Base-by-base conservation (phyloP, 35 echinoderm and acorn worm species). In the Stichopus chloronotus region DNA sequence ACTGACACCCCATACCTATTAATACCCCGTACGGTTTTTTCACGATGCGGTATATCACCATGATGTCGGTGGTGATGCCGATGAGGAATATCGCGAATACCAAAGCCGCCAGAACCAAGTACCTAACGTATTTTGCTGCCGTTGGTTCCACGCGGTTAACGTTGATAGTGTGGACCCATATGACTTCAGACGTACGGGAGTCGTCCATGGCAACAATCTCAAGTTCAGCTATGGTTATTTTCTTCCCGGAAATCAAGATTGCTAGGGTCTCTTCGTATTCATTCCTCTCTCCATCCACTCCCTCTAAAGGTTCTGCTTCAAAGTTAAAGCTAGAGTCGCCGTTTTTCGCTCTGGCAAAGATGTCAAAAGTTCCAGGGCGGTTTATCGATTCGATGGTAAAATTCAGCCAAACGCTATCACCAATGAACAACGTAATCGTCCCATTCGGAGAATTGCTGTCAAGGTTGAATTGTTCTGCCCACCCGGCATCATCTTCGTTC, bases 1-100 rank as follows among this genome's bases (percentile, higher is more conserved):
- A 99, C 86, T 99, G 97, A 65, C 97, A 99, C 21, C 93, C 53
- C 60, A 96, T 90, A 9, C 97, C 97, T n/a, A 99, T 96, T 14
- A 95, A 30, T 3, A 99, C 78, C 0, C 93, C 97, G 69, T 79
- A 93, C 6, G 97, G 97, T 9, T 77, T 84, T 8, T 92, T 83
- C 5, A 98, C 19, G 25, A 94, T 94, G 12, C 88, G 59, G 63
- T 87, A 93, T 11, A 98, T 90, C 0, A 95, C 77, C 59, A 76
- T 95, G 4, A 91, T 55, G 30, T 96, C 95, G 53, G 95, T 93
- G 12, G 92, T 98, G 23, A 93, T 91, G 11, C 95, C 97, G 93
- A 98, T 98, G 11, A 79, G 53, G 55, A 94, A 78, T 5, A 90
- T 81, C 5, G 79, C 60, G 2, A 94, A 11, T 30, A 90, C 25